Evolutionary conservation across 2,888 invertebrate species (phyloP).

Genomic region (Drosophila atripex): DNA sequence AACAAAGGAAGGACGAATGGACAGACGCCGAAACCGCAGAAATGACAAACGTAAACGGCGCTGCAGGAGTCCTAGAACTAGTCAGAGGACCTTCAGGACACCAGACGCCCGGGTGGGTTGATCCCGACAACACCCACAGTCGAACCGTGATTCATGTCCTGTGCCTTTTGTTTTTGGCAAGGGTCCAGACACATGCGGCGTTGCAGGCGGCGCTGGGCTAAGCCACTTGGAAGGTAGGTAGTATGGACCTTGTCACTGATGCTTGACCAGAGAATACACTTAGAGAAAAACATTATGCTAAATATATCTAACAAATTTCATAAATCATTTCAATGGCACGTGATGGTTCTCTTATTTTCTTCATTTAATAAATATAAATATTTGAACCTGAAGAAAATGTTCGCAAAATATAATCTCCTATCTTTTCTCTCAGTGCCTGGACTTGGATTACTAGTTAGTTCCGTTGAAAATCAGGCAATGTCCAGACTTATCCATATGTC

Average conservation of each 20-base stretch:
- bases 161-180: slow-evolving; percentile 25
- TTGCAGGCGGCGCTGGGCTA: slow-evolving; percentile 63
- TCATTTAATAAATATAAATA: background rate
- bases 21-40: slow-evolving; percentile 58
- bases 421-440: slow-evolving; percentile 2
- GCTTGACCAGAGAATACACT: slow-evolving; percentile 57
- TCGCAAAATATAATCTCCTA: background rate
- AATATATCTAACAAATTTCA: background rate
- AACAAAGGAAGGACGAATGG: slow-evolving; percentile 45
- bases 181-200: slow-evolving; percentile 67
- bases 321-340: no score
- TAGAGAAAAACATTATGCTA: background rate
- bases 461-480: slow-evolving; percentile 53
- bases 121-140: slow-evolving; percentile 69
- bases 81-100: slow-evolving; percentile 22
- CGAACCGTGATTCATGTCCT: slow-evolving; percentile 45
- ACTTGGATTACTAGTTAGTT: slow-evolving; percentile 45
- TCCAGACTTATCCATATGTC: slow-evolving; percentile 57
- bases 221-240: slow-evolving; percentile 60
- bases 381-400: background rate
- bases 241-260: slow-evolving; percentile 45
- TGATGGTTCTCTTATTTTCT: no score
- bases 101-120: slow-evolving; percentile 59
- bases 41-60: slow-evolving; percentile 71
- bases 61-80: slow-evolving; percentile 42